Evolutionary conservation across 53 echinoderm and acorn worm genomes (phyloP), one percentile per base, ranked within the genome.

Genomic region (Actinopyga echinites): DNA sequence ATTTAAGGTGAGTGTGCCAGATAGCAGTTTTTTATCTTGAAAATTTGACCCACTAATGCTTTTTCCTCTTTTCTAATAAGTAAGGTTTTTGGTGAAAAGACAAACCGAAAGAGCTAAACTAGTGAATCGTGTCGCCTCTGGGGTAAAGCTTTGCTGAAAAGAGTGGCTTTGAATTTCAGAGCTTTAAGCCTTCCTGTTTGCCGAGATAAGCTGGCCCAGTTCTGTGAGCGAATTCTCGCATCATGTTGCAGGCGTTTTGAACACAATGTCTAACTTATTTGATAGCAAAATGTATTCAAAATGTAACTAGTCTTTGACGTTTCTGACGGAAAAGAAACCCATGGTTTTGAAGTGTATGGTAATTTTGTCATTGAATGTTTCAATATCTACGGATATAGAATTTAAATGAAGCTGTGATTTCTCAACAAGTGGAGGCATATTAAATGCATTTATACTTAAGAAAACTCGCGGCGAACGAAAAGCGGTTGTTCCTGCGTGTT

Each of bases 1-100:
- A 71, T 71, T 71, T 71, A 71, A 71, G 71, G 71, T 71, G 71
- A 71, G 44, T 40, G 71, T 71, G 71, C 71, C 44, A 71, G 71
- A 71, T 43, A 71, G 44, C 42, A 44, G 40, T 40, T 71, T 43
- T 71, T 38, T 25, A 44, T 71, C 71, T 71, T 71, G 71, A 71
- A 71, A 71, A 71, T 71, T 71, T 71, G 71, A 71, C 71, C 71
- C 71, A 71, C 40, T 71, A 71, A 71, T 43, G 71, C 32, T 68
- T 68, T 34, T 44, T 44, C 42, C 31, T 40, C 29, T 40, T 71
- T 24, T 44, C 45, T 71, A 71, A 71, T 44, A 71, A 71, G 71
- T 21, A 40, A 71, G 45, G 26, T 19, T 35, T 71, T 63, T 63
- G 6, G 71, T 40, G 42, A 44, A 71, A 44, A 71, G 71, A 71